Evolutionary conservation across 2,797 vertebrate species (phyloP), one percentile per base, ranked within the genome.

Genomic region (Mormyrops attenuatus): DNA sequence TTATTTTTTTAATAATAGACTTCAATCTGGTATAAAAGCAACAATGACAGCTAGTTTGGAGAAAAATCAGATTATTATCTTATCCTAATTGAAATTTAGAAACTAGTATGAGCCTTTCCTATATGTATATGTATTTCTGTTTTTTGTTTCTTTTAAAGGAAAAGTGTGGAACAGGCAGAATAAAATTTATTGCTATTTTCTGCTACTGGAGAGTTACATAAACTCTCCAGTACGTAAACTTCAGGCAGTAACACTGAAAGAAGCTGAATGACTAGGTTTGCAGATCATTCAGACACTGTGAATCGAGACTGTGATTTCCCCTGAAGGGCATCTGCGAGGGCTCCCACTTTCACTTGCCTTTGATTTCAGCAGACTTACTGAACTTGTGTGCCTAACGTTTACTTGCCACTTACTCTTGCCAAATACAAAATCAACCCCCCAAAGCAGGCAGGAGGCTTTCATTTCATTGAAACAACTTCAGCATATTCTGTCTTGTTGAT

Each of bases 11-110:
- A 73, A 34, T 66, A 69, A 84, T 88, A 15, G 6, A 85, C 50
- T 86, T 86, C 22, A 41, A 26, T 47, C 60, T 87, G 73, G 90
- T 90, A 91, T 92, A 91, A 92, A 91, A 91, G 91, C 89, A 88
- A 91, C 91, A 52, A 5, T 26, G 9, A 73, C 60, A 34, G 26
- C 26, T n/a, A 85, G 44, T 26, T 86, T 84, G 20, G 41, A 63
- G 3, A 77, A 82, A 44, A n/a, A 38, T 26, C 11, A 5, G 26
- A 69, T 69, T 34, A 69, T 69, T 73, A 73, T 15, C 11, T 66
- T 66, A 30, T 34, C 66, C 66, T 38, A 73, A 1, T 73, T 73
- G 30, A 38, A 38, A 17, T 73, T 73, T 73, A 38, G 66, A 38
- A 38, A 73, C 66, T 38, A 38, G 11, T 34, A 15, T 15, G 63